Base-by-base conservation (phyloP, 35 echinoderm and acorn worm species). In the Patiria miniata region DNA sequence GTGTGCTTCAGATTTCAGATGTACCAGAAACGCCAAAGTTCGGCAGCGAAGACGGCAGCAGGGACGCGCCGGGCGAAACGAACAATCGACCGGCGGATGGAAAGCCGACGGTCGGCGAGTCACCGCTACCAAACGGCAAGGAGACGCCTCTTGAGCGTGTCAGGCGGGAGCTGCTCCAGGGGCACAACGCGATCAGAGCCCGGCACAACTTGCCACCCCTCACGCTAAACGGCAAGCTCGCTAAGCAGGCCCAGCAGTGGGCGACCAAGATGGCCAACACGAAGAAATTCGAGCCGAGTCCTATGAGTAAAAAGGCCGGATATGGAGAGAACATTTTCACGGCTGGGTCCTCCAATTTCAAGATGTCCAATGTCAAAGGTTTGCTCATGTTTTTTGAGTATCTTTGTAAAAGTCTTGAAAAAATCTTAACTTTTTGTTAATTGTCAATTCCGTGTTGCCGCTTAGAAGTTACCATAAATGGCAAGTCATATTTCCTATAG, bases 311-410 rank as follows among this genome's bases (percentile, higher is more conserved):
- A 8, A 22, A 23, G 15, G 19, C 65, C 26, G 34, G 34, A 18
- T 87, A 44, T 34, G 85, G 85, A 14, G 85, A 87, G 78, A 87
- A 87, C n/a, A 87, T 87, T 44, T 69, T 51, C 37, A 78, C 58
- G 47, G 52, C 53, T 9, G 53, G 59, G 1, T 84, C 82, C 3
- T 55, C 50, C 5, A 60, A 84, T 34, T 73, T 73, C 29, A 23
- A 73, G 14, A 26, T 73, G 14, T 26, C 65, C 21, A 73, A 36
- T 7, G 34, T 73, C 26, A 69, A 73, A 26, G 65, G 65, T 73
- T n/a, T n/a, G n/a, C n/a, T n/a, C n/a, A n/a, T n/a, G n/a, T n/a
- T n/a, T n/a, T n/a, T n/a, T n/a, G n/a, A n/a, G n/a, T n/a, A n/a
- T n/a, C n/a, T n/a, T n/a, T n/a, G n/a, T n/a, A n/a, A n/a, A n/a